Percentiles rank a stretch among this genome's conserved stretches.
phyloP scores from a whole-genome alignment of 2,113 vertebrate genomes.

The Catharus minimus region DNA sequence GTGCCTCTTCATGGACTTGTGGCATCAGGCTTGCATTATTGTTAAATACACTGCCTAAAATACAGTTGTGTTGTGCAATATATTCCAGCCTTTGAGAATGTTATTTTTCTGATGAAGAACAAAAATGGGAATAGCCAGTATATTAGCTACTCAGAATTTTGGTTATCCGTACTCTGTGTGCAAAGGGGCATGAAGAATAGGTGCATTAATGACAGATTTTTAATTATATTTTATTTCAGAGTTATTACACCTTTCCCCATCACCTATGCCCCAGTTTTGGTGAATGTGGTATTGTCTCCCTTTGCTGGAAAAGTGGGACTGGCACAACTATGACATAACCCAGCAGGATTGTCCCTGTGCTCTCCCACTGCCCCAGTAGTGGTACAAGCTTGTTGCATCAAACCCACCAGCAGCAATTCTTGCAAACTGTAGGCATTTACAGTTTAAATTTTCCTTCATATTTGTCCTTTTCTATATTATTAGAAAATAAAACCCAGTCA shows the following conservation, averaged over 20 bases:
- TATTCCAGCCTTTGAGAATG: rapidly evolving
- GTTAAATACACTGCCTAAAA: background rate
- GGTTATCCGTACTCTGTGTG: background rate
- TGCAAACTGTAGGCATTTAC: background rate
- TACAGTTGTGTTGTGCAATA: too few species aligned
- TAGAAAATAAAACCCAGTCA: background rate
- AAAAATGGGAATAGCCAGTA: background rate
- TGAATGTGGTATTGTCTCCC: background rate
- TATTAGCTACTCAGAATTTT: background rate
- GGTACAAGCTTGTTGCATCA: rapidly evolving
- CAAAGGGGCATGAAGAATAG: rapidly evolving
- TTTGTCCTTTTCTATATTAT: background rate
- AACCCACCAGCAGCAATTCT: background rate
- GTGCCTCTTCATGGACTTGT: rapidly evolving
- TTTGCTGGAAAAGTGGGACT: background rate
- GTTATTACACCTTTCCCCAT: background rate
- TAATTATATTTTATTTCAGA: background rate
- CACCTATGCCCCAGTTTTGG: background rate
- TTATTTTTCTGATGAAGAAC: background rate
- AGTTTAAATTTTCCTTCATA: background rate
- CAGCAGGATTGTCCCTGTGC: background rate
- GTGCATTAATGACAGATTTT: background rate
- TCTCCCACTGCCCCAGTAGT: rapidly evolving
- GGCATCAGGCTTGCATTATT: background rate
- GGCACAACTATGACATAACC: too few species aligned